Evolutionary conservation across 2,113 vertebrate species (phyloP).

Genomic region (Pelecanus crispus): DNA sequence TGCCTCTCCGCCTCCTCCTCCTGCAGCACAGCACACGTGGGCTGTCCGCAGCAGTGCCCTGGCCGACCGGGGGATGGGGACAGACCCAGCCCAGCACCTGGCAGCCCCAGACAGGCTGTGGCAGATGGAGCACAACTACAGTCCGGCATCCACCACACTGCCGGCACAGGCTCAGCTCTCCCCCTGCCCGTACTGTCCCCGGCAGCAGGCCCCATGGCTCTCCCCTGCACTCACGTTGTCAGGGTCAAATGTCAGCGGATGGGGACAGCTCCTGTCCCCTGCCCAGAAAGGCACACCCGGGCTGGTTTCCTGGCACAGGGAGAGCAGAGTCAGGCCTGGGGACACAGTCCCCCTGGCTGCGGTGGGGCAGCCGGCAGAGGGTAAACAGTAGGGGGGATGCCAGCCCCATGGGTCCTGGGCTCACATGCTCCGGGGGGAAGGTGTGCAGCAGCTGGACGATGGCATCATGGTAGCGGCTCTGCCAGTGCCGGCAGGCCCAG

Average conservation of each 20-base stretch:
- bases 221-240: constrained; percentile 68
- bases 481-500: constrained; percentile 79
- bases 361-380: rapidly evolving
- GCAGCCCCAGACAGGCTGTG: background rate
- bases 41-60: background rate
- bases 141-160: background rate
- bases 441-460: constrained; percentile 76
- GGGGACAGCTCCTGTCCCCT: constrained; percentile 78
- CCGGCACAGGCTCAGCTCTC: background rate
- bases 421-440: constrained; percentile 72
- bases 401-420: rapidly evolving
- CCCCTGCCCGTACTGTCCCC: background rate
- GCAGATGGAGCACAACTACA: background rate
- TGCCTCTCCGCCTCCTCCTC: background rate
- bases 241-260: constrained; percentile 75
- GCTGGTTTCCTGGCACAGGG: constrained; percentile 63
- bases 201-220: rapidly evolving
- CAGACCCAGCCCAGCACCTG: background rate
- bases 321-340: background rate
- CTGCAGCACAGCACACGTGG: rapidly evolving
- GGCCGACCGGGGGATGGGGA: background rate
- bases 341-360: rapidly evolving
- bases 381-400: rapidly evolving
- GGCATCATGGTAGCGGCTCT: constrained; percentile 70
- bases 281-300: constrained; percentile 79